These are phyloP conservation scores for Biston betularia DNA, from an alignment of 2,888 invertebrate genomes.

Conservation along the genomic window DNA sequence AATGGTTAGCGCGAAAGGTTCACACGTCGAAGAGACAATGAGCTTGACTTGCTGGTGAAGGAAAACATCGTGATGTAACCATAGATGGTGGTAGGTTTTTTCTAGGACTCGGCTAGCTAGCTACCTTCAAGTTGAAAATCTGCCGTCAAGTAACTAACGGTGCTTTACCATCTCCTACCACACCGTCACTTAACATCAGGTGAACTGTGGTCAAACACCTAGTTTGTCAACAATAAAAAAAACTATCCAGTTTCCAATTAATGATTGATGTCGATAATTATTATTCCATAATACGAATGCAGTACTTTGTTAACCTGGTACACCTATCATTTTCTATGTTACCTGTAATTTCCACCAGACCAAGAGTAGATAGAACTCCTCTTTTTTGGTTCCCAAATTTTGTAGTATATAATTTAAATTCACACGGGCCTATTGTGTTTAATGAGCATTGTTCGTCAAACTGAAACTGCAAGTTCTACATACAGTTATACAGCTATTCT, in stretches of 20 bases:
- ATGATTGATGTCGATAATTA: slow-evolving; percentile 38
- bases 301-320: slow-evolving; percentile 42
- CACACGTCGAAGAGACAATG: no score
- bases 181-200: no score
- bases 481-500: slow-evolving; percentile 58
- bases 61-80: no score
- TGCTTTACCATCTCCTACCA: no score
- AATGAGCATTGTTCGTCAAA: slow-evolving; percentile 28
- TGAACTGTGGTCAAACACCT: no score
- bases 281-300: slow-evolving; percentile 50
- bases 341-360: slow-evolving; percentile 8
- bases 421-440: slow-evolving; percentile 18
- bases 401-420: slow-evolving; percentile 9
- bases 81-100: no score
- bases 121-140: no score
- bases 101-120: no score
- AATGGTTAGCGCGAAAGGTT: no score
- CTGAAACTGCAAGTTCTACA: slow-evolving; percentile 41
- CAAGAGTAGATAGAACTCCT: slow-evolving; percentile 21
- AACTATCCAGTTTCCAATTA: slow-evolving; percentile 37
- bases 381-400: slow-evolving; percentile 10
- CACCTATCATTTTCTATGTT: slow-evolving; percentile 28
- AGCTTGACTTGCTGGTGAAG: no score
- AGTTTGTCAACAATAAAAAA: no score
- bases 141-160: no score